A percentile compares a stretch with the other conserved stretches of the same genome.
Evolutionary conservation across 2,888 invertebrate species (phyloP).

Genomic region (Ypsolopha sequella): DNA sequence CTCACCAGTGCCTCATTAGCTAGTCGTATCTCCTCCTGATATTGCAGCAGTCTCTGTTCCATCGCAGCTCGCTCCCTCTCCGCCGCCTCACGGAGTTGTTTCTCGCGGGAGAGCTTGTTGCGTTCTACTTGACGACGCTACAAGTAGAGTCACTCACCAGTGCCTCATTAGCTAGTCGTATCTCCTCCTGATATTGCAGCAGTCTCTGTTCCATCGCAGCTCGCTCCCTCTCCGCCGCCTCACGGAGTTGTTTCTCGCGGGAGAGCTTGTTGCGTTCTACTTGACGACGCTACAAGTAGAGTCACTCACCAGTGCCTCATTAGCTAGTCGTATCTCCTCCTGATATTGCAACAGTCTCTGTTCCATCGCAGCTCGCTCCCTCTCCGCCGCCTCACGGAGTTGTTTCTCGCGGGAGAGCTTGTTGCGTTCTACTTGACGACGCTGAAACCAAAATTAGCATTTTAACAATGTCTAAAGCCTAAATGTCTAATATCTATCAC

Average conservation of each 20-base stretch:
- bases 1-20: conserved; percentile 92
- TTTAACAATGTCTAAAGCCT: no score
- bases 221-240: conserved; percentile 68
- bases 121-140: conserved; percentile 85
- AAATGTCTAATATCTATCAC: no score
- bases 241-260: no score
- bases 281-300: neutral
- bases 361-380: conserved; percentile 92
- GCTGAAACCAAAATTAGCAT: conserved; percentile 30
- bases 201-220: conserved; percentile 92
- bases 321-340: conserved; percentile 92
- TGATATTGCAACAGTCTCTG: conserved; percentile 90
- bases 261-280: no score
- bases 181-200: conserved; percentile 92
- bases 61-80: conserved; percentile 92
- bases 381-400: conserved; percentile 90
- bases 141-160: conserved; percentile 67
- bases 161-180: conserved; percentile 91
- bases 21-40: conserved; percentile 92
- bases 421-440: conserved; percentile 88
- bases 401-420: conserved; percentile 94
- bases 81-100: conserved; percentile 91
- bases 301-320: conserved; percentile 84
- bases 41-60: conserved; percentile 88
- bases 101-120: conserved; percentile 90